phyloP scores from a whole-genome alignment of 2,797 vertebrate genomes.

The Phoeniculus purpureus region DNA sequence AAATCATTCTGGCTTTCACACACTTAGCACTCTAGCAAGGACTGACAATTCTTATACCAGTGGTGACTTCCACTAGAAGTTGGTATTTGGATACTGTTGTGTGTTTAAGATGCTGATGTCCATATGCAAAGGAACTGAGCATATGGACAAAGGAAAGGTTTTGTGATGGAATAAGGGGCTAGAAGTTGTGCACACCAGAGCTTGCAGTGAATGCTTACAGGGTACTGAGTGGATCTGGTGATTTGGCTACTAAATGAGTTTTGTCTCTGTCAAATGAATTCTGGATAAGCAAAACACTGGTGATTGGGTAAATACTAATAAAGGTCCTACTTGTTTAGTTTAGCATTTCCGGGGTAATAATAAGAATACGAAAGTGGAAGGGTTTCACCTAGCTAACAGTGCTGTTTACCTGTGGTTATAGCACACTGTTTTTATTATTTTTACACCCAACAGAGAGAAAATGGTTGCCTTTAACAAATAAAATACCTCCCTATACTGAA shows the following conservation, averaged over 20 bases:
- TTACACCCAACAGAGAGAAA: background rate
- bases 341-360: background rate
- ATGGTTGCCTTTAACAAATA: background rate
- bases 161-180: background rate
- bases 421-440: background rate
- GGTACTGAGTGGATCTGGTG: background rate
- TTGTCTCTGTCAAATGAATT: background rate
- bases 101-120: background rate
- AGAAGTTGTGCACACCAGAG: background rate
- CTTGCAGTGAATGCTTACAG: background rate
- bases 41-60: background rate
- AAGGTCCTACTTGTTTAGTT: background rate
- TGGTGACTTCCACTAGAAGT: background rate
- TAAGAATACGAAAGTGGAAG: background rate
- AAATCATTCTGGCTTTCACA: background rate
- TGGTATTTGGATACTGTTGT: background rate
- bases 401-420: background rate
- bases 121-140: background rate
- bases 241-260: background rate
- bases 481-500: accelerated
- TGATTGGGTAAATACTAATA: background rate
- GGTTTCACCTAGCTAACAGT: background rate
- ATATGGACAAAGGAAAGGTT: background rate
- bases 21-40: background rate
- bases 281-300: background rate